These are phyloP conservation scores for Pammene fasciana DNA, from an alignment of 2,888 invertebrate genomes.

Conservation along the genomic window DNA sequence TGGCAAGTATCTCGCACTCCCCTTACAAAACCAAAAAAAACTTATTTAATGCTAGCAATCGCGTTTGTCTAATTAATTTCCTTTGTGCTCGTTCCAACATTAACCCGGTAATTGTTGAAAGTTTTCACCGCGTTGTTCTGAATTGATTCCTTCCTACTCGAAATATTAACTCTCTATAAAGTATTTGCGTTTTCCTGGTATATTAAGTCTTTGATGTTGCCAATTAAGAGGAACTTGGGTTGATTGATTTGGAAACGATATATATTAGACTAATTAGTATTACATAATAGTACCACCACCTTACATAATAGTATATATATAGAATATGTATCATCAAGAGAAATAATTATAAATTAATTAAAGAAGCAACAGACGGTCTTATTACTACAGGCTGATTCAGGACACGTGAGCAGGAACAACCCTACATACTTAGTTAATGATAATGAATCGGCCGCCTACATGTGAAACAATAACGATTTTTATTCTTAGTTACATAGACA, in stretches of 20 bases:
- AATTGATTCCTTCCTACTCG: constrained; percentile 16
- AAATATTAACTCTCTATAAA: background rate
- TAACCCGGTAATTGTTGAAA: constrained; percentile 15
- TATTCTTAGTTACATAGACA: too few relatives aligned
- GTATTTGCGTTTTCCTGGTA: background rate
- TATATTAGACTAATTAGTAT: background rate
- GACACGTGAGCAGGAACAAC: too few relatives aligned
- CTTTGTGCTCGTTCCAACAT: constrained; percentile 19
- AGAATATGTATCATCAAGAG: too few relatives aligned
- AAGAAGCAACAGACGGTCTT: too few relatives aligned
- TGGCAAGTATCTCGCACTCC: background rate
- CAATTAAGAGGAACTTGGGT: background rate
- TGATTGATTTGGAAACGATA: background rate
- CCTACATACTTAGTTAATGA: too few relatives aligned
- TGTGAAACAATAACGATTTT: too few relatives aligned
- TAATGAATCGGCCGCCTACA: too few relatives aligned
- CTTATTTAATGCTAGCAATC: background rate
- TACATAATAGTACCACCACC: too few relatives aligned
- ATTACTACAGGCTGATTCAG: too few relatives aligned
- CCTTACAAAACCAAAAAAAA: background rate
- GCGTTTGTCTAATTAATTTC: constrained; percentile 6
- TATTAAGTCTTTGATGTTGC: background rate
- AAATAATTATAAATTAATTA: too few relatives aligned
- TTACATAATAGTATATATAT: too few relatives aligned
- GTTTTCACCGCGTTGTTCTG: background rate